phyloP scores from a whole-genome alignment of 1,140 invertebrate species.

The Pristionchus pacificus region DNA sequence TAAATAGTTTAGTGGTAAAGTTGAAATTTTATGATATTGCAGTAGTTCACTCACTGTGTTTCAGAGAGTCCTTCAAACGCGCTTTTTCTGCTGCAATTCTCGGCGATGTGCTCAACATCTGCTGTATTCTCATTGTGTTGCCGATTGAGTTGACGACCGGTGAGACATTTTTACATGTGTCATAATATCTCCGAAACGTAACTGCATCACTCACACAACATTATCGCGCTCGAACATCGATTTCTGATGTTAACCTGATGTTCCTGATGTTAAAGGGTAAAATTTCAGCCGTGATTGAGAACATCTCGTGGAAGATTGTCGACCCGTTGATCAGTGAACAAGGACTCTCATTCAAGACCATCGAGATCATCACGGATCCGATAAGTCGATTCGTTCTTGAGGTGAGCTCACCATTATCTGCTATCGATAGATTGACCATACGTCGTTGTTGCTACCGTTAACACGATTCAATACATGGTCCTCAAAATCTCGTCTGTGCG shows the following conservation, averaged over 20 bases:
- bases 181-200: slow-evolving; percentile 5
- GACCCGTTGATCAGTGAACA: slow-evolving; percentile 37
- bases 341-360: slow-evolving; percentile 37
- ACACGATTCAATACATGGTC: too few relatives aligned
- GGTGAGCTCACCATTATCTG: too few relatives aligned
- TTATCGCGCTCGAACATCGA: too few relatives aligned
- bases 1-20: neutral
- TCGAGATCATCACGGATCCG: slow-evolving; percentile 45
- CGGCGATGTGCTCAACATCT: slow-evolving; percentile 62
- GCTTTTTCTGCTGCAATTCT: slow-evolving; percentile 61
- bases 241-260: too few relatives aligned
- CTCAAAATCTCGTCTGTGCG: too few relatives aligned
- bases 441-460: too few relatives aligned
- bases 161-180: slow-evolving; percentile 20
- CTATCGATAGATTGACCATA: too few relatives aligned
- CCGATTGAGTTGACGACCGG: slow-evolving; percentile 58
- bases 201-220: too few relatives aligned
- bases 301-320: slow-evolving; percentile 38
- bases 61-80: slow-evolving; percentile 55
- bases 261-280: too few relatives aligned
- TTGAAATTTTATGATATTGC: neutral
- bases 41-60: neutral
- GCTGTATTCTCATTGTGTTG: slow-evolving; percentile 60
- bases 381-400: slow-evolving; percentile 41
- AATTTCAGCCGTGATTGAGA: slow-evolving; percentile 44